Percentiles rank a stretch among this genome's conserved stretches.
Evolutionary conservation across 1,140 invertebrate genomes (phyloP).

Genomic region (Euura saliciscinereae): DNA sequence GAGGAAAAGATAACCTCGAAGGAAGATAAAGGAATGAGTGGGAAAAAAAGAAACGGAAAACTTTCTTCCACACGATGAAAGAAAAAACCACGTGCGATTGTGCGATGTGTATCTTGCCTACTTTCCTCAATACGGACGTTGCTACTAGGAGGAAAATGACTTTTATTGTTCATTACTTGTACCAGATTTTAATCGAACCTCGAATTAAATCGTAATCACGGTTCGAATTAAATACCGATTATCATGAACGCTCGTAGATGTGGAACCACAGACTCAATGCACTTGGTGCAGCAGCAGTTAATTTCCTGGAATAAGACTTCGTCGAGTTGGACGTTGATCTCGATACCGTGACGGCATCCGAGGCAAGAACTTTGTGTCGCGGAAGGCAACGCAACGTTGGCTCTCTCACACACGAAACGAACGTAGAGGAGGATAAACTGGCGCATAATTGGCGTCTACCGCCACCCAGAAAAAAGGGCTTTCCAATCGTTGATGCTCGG

Average conservation of each 20-base stretch:
- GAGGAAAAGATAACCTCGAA: not conserved
- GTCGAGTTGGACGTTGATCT: not conserved
- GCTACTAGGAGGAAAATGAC: too few species aligned
- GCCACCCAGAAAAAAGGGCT: not conserved
- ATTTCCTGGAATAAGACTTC: too few species aligned
- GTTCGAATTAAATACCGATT: too few species aligned
- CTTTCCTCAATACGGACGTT: too few species aligned
- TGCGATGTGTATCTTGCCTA: too few species aligned
- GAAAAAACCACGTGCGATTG: too few species aligned
- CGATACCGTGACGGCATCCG: not conserved
- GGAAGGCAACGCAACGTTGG: not conserved
- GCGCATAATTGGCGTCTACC: not conserved
- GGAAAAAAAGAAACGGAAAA: not conserved
- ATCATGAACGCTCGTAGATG: too few species aligned
- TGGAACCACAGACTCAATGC: too few species aligned
- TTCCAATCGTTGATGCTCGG: not conserved
- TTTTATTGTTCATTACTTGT: too few species aligned
- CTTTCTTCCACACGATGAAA: not conserved
- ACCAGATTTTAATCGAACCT: too few species aligned
- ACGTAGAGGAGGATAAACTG: not conserved
- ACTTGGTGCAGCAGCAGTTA: too few species aligned
- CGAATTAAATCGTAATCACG: too few species aligned
- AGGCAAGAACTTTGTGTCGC: not conserved
- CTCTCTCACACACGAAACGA: not conserved
- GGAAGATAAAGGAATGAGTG: not conserved